These are phyloP conservation scores for Gymnocypris eckloni DNA, from an alignment of 2,797 vertebrate genomes.

Conservation along the genomic window DNA sequence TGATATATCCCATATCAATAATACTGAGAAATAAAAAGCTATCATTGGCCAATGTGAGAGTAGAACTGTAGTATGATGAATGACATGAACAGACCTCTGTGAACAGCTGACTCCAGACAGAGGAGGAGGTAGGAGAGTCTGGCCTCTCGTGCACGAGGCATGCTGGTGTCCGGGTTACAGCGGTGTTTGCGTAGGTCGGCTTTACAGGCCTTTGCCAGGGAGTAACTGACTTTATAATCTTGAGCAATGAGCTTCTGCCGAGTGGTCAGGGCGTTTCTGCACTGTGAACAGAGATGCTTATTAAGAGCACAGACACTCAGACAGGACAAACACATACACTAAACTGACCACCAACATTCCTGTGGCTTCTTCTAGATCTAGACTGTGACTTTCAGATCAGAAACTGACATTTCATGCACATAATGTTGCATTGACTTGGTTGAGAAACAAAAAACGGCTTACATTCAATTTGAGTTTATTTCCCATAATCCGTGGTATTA, in stretches of 20 bases:
- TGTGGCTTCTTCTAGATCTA: conserved; percentile 45
- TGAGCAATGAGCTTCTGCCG: conserved; percentile 90
- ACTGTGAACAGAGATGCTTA: conserved; percentile 72
- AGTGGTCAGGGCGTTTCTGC: conserved; percentile 86
- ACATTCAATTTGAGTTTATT: background rate
- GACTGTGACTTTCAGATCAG: background rate
- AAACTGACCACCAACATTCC: conserved; percentile 50
- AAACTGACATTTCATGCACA: background rate
- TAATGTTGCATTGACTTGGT: background rate
- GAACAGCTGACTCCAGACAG: conserved; percentile 89
- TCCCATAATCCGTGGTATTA: background rate
- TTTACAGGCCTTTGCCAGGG: conserved; percentile 88
- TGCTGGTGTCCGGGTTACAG: conserved; percentile 86
- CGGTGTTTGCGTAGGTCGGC: conserved; percentile 87
- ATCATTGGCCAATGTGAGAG: background rate
- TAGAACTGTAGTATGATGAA: background rate
- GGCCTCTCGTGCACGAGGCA: conserved; percentile 86
- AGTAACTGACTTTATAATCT: conserved; percentile 92
- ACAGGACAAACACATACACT: conserved; percentile 23
- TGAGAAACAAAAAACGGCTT: background rate
- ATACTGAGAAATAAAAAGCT: background rate
- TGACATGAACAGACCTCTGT: conserved; percentile 70
- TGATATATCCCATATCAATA: background rate
- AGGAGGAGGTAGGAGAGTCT: conserved; percentile 87
- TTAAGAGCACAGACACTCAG: conserved; percentile 38